Conservation (phyloP, 1,140 invertebrate species). For the Papilio xuthus region DNA sequence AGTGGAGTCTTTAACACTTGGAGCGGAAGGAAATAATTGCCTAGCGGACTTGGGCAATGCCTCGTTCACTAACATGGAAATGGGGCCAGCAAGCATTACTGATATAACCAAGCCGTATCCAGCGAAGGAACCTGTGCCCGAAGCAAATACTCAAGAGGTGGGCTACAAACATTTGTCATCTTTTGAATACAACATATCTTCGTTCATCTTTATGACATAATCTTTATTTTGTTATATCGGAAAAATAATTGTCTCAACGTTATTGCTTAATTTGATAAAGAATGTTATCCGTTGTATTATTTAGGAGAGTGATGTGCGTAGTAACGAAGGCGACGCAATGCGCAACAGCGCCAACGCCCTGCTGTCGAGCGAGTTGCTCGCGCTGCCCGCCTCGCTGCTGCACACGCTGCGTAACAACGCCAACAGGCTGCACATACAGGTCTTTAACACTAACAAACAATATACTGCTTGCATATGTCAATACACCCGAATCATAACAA, state of each 20-base stretch:
- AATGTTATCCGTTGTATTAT: background rate
- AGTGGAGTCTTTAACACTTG: constrained; percentile 89
- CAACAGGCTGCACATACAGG: constrained; percentile 70
- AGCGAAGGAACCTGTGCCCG: constrained; percentile 77
- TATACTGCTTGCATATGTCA: no score
- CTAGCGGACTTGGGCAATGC: constrained; percentile 70
- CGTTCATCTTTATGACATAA: no score
- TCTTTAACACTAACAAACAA: constrained; percentile 35
- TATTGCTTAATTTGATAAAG: background rate
- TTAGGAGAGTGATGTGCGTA: constrained; percentile 52
- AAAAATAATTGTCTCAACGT: no score
- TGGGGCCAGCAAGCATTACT: constrained; percentile 78
- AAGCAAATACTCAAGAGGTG: constrained; percentile 66
- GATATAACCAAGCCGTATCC: constrained; percentile 81
- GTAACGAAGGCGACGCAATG: constrained; percentile 83
- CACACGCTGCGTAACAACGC: constrained; percentile 69
- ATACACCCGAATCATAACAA: no score
- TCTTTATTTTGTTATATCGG: no score
- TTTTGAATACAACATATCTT: background rate
- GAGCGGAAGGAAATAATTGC: constrained; percentile 79
- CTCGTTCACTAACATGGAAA: constrained; percentile 74
- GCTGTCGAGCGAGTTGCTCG: constrained; percentile 85
- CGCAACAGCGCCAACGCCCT: constrained; percentile 91
- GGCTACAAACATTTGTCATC: background rate
- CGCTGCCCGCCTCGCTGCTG: constrained; percentile 67